Base-by-base conservation (phyloP, 2,888 invertebrate species). In the Lithophane ornitopus region DNA sequence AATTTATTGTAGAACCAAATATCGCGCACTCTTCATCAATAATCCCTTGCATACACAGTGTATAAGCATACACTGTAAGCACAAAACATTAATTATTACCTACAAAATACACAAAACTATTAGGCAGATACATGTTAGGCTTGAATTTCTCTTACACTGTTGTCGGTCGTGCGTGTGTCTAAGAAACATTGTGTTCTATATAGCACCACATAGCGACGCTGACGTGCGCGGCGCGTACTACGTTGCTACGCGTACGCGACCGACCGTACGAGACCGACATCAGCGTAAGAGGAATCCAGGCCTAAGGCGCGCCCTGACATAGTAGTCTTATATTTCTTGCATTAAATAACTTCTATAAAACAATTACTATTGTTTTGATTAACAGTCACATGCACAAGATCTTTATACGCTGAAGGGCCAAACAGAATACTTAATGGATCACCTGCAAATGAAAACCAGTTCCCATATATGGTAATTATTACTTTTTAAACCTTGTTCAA, bases 391-490 rank as follows among this genome's bases (percentile, higher is more conserved):
- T 34, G 22, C 11, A 67, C 66, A n/a, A 67, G 34, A 6, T n/a
- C 34, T 52, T 16, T 34, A n/a, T 34, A 52, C 16, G n/a, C 49
- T 52, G 49, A 16, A 16, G 49, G n/a, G 1, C n/a, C 4, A 54
- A 44, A 61, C 71, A 61, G 59, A 61, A 74, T 54, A 52, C 11
- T 62, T 8, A 62, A 61, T 22, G 72, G 54, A 54, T 26, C 11
- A 11, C 52, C 41, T 26, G 61, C 74, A 26, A 52, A 19, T 8
- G 70, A 70, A 58, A 76, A 76, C 26, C 76, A 70, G 56, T 77
- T 77, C 22, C 63, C 46, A 6, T 77, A 63, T n/a, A 71, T 77
- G 77, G 77, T 77, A 77, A 70, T 16, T 54, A 54, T n/a, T n/a
- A n/a, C n/a, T n/a, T n/a, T n/a, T n/a, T n/a, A n/a, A n/a, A n/a